phyloP scores from a whole-genome alignment of 1,140 invertebrate species.

The Drosophila ironensis region DNA sequence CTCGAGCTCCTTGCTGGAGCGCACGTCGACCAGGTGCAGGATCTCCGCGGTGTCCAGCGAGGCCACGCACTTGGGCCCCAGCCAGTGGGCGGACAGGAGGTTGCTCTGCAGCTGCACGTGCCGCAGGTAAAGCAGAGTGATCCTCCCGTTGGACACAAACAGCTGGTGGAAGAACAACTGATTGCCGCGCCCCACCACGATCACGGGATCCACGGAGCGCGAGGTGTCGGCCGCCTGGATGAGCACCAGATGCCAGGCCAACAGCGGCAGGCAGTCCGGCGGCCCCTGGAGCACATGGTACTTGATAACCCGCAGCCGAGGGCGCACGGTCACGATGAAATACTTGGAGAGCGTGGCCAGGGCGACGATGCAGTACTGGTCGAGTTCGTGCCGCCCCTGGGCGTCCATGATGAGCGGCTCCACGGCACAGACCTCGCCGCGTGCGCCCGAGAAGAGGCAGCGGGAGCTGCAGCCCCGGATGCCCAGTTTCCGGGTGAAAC shows the following conservation, averaged over 20 bases:
- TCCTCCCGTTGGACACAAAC: constrained; percentile 69
- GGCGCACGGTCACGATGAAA: constrained; percentile 92
- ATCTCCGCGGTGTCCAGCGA: constrained; percentile 93
- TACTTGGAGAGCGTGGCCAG: constrained; percentile 97
- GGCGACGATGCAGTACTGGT: constrained; percentile 91
- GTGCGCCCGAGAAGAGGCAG: constrained; percentile 95
- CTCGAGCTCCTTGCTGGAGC: constrained; percentile 92
- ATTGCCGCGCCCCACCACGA: constrained; percentile 92
- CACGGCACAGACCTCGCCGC: constrained; percentile 95
- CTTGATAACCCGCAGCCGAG: constrained; percentile 84
- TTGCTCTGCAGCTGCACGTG: constrained; percentile 87
- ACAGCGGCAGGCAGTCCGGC: constrained; percentile 89
- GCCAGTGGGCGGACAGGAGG: constrained; percentile 91
- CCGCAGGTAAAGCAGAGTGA: constrained; percentile 83
- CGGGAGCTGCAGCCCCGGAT: constrained; percentile 93
- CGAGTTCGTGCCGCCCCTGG: constrained; percentile 87
- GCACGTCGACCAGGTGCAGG: constrained; percentile 93
- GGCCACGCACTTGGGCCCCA: constrained; percentile 93
- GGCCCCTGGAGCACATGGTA: constrained; percentile 84
- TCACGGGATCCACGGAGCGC: constrained; percentile 90
- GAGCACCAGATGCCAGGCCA: constrained; percentile 96
- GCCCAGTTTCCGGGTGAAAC: constrained; percentile 94
- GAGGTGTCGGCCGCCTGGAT: constrained; percentile 90
- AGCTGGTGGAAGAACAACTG: constrained; percentile 89
- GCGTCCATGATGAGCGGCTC: constrained; percentile 91